Evolutionary conservation across 2,888 invertebrate species (phyloP), one percentile per base, ranked within the genome.

Genomic region (Alviniconcha strummeri): DNA sequence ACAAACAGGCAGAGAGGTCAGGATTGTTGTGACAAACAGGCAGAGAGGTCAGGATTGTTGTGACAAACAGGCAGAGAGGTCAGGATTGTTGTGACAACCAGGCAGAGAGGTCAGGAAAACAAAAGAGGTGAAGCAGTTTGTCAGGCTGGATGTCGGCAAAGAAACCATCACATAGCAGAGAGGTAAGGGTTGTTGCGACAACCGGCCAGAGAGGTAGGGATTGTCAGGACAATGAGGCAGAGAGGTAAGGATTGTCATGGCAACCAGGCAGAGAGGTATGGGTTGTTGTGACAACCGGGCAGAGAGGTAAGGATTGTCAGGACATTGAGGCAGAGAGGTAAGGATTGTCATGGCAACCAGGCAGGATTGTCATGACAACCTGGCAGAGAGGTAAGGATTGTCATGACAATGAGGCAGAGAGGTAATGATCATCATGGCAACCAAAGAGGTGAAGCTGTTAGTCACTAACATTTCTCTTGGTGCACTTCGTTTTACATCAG

Each of bases 81-180:
- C 9, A 15, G 9, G 15, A 64, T 64, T 13, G 15, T 64, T 64
- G 64, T 64, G 15, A 64, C 15, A 64, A 15, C 13, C 7, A 13
- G n/a, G 71, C 71, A 71, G 71, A n/a, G n/a, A n/a, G n/a, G n/a
- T n/a, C n/a, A n/a, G n/a, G 85, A 97, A 96, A 0, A 94, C 94
- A 0, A 96, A 97, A 77, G 99, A 99, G 94, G 96, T 95, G 82
- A 94, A 94, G 0, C 95, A 94, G 89, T 99, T 99, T 94, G 96
- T 96, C 0, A 95, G 99, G 84, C 95, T 99, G 72, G 96, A 99
- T 93, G 97, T 99, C 89, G 98, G 99, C 94, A 96, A 96, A 0
- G 94, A 95, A 0, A 97, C 97, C 60, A 96, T 99, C 86, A 97
- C 97, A 91, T 99, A 98, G 98, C 97, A 97, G 85, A 96, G 99